phyloP scores from a whole-genome alignment of 2,888 invertebrate species.

The Gastracanthus pulcherrimus region DNA sequence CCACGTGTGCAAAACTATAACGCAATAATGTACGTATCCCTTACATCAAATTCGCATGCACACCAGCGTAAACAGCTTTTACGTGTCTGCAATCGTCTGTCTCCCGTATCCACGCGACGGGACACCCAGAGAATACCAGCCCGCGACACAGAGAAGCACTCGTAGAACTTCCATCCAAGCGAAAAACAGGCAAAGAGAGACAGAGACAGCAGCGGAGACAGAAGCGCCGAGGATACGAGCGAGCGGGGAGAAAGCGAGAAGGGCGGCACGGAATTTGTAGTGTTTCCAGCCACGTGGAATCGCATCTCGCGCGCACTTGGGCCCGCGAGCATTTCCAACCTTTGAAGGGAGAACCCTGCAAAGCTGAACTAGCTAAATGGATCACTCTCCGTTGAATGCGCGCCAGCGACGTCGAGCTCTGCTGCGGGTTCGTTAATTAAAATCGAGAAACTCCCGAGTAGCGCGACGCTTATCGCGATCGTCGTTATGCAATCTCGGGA shows the following conservation, averaged over 20 bases:
- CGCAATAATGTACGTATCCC: too few relatives aligned
- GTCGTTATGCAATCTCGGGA: slow-evolving; percentile 3
- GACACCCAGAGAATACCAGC: too few relatives aligned
- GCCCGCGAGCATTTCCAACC: slow-evolving; percentile 31
- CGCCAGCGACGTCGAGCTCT: slow-evolving; percentile 42
- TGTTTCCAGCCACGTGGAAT: slow-evolving; percentile 37
- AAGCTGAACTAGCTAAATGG: slow-evolving; percentile 47
- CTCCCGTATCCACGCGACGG: too few relatives aligned
- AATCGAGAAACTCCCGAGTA: slow-evolving; percentile 31
- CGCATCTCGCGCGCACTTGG: slow-evolving; percentile 38
- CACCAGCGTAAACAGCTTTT: too few relatives aligned
- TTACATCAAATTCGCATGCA: too few relatives aligned
- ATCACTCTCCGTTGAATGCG: slow-evolving; percentile 44
- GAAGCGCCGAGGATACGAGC: slow-evolving; percentile 44
- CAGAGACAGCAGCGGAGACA: slow-evolving; percentile 42
- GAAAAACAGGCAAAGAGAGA: slow-evolving; percentile 10
- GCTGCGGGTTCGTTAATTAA: slow-evolving; percentile 52
- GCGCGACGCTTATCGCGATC: slow-evolving; percentile 19
- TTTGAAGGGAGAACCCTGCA: slow-evolving; percentile 47
- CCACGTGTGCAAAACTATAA: too few relatives aligned
- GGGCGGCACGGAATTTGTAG: slow-evolving; percentile 1
- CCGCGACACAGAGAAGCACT: not conserved
- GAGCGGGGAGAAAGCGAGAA: not conserved
- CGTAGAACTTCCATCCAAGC: not conserved
- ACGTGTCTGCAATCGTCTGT: too few relatives aligned